Evolutionary conservation across 2,888 invertebrate species (phyloP).

Genomic region (Diloba caeruleocephala): DNA sequence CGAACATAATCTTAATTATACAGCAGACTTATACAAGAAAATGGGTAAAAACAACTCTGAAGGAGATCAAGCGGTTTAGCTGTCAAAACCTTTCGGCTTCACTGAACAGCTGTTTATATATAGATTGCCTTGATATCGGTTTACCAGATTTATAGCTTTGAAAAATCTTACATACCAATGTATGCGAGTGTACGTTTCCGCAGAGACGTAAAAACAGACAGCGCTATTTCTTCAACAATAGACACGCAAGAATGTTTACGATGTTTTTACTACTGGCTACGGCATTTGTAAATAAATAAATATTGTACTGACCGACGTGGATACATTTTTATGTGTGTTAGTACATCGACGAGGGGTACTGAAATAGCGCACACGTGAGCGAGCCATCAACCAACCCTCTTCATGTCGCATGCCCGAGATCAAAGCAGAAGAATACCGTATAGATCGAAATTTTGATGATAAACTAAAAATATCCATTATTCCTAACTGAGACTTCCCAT

Average conservation of each 20-base stretch:
- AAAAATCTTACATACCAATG: slow-evolving; percentile 51
- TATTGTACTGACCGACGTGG: slow-evolving; percentile 38
- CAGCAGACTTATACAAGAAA: slow-evolving; percentile 37
- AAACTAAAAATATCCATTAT: no score
- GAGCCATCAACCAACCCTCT: slow-evolving; percentile 31
- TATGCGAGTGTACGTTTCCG: slow-evolving; percentile 54
- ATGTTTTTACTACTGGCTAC: slow-evolving; percentile 65
- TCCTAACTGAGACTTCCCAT: no score
- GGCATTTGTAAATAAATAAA: slow-evolving; percentile 66
- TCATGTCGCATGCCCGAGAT: slow-evolving; percentile 28
- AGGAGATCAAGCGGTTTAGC: slow-evolving; percentile 44
- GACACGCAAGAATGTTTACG: slow-evolving; percentile 71
- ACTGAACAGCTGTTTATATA: slow-evolving; percentile 53
- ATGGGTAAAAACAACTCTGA: slow-evolving; percentile 29
- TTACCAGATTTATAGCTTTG: slow-evolving; percentile 47
- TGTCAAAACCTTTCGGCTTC: slow-evolving; percentile 55
- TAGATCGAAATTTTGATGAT: no score
- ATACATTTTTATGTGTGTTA: slow-evolving; percentile 35
- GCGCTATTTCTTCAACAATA: slow-evolving; percentile 64
- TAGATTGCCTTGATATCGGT: slow-evolving; percentile 49
- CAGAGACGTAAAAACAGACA: slow-evolving; percentile 63
- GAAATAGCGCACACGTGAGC: slow-evolving; percentile 39
- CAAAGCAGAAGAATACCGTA: slow-evolving; percentile 32
- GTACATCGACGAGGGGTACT: slow-evolving; percentile 26
- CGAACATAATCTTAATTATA: slow-evolving; percentile 48